These are phyloP conservation scores for Romanogobio albipinnatus DNA, from an alignment of 2,113 vertebrate species.

Conservation along the genomic window DNA sequence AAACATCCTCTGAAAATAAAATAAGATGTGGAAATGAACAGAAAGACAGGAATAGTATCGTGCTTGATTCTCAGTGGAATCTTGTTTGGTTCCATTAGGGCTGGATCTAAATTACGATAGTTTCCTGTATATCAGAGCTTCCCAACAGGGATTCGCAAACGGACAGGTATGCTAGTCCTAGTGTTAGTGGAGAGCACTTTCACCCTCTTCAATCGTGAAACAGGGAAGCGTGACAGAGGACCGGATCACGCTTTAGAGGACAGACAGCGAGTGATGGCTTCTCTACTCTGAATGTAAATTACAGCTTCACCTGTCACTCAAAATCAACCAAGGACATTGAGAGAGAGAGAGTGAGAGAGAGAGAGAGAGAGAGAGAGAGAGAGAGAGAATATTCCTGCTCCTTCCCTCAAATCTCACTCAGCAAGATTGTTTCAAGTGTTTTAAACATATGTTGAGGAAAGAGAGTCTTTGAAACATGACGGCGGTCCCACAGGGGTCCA, in stretches of 20 bases:
- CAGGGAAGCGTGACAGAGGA: constrained; percentile 20
- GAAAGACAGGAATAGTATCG: no score
- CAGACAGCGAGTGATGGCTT: constrained; percentile 12
- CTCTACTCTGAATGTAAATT: constrained; percentile 35
- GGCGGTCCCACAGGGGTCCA: not conserved
- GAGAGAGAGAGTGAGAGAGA: not conserved
- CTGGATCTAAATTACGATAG: not conserved
- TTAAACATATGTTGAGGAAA: constrained; percentile 20
- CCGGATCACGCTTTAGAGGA: not conserved
- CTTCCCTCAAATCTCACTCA: not conserved
- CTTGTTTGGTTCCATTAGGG: not conserved
- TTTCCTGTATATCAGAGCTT: not conserved
- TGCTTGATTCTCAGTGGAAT: no score
- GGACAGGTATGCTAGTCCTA: not conserved
- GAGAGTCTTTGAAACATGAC: constrained; percentile 15
- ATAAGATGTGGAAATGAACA: no score
- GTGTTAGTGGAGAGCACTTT: not conserved
- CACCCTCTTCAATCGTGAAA: not conserved
- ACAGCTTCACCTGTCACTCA: constrained; percentile 13
- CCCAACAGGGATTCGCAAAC: not conserved
- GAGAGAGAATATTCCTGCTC: not conserved
- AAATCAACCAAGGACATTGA: not conserved
- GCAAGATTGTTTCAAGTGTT: not conserved
- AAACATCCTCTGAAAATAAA: no score
- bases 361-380: not conserved